phyloP scores from a whole-genome alignment of 2,888 invertebrate genomes.

The Chrysotoxum bicinctum region DNA sequence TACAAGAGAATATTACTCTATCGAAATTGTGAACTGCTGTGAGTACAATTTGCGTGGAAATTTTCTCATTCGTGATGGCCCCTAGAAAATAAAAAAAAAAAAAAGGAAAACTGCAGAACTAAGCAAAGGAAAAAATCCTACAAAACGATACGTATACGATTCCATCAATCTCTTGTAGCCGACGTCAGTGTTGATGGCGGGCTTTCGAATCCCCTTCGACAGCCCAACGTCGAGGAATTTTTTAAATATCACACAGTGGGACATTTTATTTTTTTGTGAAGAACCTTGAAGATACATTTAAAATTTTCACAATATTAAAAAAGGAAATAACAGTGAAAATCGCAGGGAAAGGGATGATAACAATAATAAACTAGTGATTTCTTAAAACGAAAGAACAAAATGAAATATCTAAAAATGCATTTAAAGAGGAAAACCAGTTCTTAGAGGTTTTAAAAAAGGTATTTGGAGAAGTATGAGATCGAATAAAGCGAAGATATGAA shows the following conservation, averaged over 20 bases:
- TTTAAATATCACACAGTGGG: background rate
- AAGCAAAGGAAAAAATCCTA: conserved; percentile 1
- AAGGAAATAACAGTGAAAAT: too few relatives aligned
- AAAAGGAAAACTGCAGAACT: conserved; percentile 21
- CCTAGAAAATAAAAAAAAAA: conserved; percentile 16
- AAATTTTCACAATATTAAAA: too few relatives aligned
- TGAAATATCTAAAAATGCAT: too few relatives aligned
- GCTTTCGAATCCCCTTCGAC: conserved; percentile 27
- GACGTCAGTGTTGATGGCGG: conserved; percentile 38
- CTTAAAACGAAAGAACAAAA: too few relatives aligned
- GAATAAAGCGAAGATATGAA: too few relatives aligned
- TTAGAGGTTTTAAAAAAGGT: too few relatives aligned
- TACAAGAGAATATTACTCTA: conserved; percentile 12
- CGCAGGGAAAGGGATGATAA: too few relatives aligned
- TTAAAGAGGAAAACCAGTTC: too few relatives aligned
- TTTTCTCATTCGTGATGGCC: conserved; percentile 64
- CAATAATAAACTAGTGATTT: too few relatives aligned
- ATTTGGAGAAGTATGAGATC: too few relatives aligned
- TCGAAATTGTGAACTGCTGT: conserved; percentile 1
- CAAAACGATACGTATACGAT: conserved; percentile 44
- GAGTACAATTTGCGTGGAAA: conserved; percentile 60
- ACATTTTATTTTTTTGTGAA: too few relatives aligned
- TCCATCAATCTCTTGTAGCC: conserved; percentile 50
- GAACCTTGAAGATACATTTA: too few relatives aligned
- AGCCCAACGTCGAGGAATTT: conserved; percentile 5